Evolutionary conservation across 1,140 invertebrate species (phyloP).

Genomic region (Dendroctonus ponderosae): DNA sequence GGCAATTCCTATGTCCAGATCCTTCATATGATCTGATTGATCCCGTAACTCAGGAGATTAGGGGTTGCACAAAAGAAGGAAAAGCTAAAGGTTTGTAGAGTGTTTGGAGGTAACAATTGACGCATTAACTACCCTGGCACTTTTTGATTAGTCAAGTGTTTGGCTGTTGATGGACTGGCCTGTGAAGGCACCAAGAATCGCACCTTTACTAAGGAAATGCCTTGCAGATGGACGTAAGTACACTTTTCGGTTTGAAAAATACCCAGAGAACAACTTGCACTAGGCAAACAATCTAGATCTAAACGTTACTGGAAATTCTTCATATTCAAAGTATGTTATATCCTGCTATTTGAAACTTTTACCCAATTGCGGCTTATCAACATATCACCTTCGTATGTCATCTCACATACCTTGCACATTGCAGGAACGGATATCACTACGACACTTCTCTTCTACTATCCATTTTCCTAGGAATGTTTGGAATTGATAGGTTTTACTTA

Average conservation of each 20-base stretch:
- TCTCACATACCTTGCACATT: slow-evolving; percentile 42
- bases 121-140: slow-evolving; percentile 15
- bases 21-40: slow-evolving; percentile 77
- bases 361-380: too few species aligned
- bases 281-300: too few species aligned
- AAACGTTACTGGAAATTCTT: too few species aligned
- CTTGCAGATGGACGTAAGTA: slow-evolving; percentile 93
- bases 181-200: slow-evolving; percentile 78
- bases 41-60: slow-evolving; percentile 83
- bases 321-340: too few species aligned
- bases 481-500: slow-evolving; percentile 94
- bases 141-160: slow-evolving; percentile 70
- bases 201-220: slow-evolving; percentile 77
- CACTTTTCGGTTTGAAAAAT: slow-evolving; percentile 2
- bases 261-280: too few species aligned
- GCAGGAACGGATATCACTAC: slow-evolving; percentile 89
- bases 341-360: neutral
- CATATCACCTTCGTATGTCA: neutral
- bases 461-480: slow-evolving; percentile 95
- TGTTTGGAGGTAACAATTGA: slow-evolving; percentile 1
- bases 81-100: slow-evolving; percentile 67
- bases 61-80: slow-evolving; percentile 76
- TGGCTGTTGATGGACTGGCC: slow-evolving; percentile 76
- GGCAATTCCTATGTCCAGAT: slow-evolving; percentile 84
- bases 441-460: slow-evolving; percentile 90